phyloP scores from a whole-genome alignment of 2,888 invertebrate genomes.

The Eubasilissa splendida region DNA sequence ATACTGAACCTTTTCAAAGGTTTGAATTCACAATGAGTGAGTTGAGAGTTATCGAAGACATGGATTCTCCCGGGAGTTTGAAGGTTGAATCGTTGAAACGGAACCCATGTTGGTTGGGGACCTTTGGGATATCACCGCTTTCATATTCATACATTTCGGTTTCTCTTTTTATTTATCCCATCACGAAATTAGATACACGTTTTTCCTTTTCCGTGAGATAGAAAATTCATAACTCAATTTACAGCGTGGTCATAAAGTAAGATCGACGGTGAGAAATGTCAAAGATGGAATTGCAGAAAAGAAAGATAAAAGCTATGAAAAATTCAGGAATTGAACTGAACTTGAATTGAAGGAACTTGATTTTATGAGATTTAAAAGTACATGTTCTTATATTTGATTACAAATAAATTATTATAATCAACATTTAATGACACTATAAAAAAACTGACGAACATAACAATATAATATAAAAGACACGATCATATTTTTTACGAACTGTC shows the following conservation, averaged over 20 bases:
- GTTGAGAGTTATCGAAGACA: constrained; percentile 25
- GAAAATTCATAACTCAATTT: constrained; percentile 17
- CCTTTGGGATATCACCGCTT: background rate
- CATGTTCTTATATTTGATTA: no score
- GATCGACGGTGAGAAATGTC: background rate
- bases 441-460: no score
- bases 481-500: no score
- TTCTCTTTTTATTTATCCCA: background rate
- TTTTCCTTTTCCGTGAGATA: background rate
- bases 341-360: no score
- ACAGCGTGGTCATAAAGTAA: background rate
- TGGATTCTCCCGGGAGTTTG: background rate
- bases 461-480: no score
- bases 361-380: no score
- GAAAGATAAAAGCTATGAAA: background rate
- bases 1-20: constrained; percentile 12
- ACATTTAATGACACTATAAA: no score
- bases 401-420: no score
- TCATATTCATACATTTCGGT: constrained; percentile 6
- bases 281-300: background rate
- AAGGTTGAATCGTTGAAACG: constrained; percentile 16
- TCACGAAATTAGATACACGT: background rate
- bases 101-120: constrained; percentile 9
- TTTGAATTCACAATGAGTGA: constrained; percentile 34
- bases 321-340: no score